phyloP scores from a whole-genome alignment of 23 tunicate species.

The Styela plicata region DNA sequence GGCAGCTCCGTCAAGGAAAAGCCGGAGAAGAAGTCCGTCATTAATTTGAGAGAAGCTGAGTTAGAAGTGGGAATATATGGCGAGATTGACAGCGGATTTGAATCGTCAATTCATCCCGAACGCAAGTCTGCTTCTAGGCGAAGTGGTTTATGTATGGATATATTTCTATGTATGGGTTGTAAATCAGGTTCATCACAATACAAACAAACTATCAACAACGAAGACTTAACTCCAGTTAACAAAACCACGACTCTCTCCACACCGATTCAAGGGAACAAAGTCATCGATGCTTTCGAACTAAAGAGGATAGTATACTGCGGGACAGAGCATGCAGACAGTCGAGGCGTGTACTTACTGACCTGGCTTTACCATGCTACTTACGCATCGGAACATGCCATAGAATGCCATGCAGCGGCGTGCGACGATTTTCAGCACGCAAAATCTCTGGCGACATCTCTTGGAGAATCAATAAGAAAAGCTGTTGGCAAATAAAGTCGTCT shows the following conservation, averaged over 20 bases:
- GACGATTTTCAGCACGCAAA: conserved; percentile 79
- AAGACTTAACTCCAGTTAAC: neutral
- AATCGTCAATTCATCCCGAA: neutral
- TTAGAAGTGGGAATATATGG: conserved; percentile 3
- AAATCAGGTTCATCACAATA: neutral
- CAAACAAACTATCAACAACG: neutral
- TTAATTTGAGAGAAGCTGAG: conserved; percentile 18
- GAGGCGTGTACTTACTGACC: neutral
- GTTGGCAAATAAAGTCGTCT: neutral
- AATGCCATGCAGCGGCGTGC: conserved; percentile 66
- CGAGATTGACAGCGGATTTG: neutral
- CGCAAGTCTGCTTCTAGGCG: neutral
- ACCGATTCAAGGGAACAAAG: conserved; percentile 18
- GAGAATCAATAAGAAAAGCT: conserved; percentile 26
- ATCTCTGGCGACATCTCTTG: conserved; percentile 47
- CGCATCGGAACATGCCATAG: conserved; percentile 29
- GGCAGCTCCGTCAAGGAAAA: neutral
- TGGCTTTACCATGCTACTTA: conserved; percentile 52
- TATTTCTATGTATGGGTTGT: conserved; percentile 27
- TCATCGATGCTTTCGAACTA: conserved; percentile 38
- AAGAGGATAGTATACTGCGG: conserved; percentile 55
- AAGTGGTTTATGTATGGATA: conserved; percentile 23
- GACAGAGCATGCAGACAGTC: conserved; percentile 32
- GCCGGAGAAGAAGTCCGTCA: conserved; percentile 20
- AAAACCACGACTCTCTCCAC: conserved; percentile 5